A percentile compares a stretch with the other conserved stretches of the same genome.
These are phyloP conservation scores for Amphilophus citrinellus DNA, from an alignment of 2,113 vertebrate species.

Conservation along the genomic window DNA sequence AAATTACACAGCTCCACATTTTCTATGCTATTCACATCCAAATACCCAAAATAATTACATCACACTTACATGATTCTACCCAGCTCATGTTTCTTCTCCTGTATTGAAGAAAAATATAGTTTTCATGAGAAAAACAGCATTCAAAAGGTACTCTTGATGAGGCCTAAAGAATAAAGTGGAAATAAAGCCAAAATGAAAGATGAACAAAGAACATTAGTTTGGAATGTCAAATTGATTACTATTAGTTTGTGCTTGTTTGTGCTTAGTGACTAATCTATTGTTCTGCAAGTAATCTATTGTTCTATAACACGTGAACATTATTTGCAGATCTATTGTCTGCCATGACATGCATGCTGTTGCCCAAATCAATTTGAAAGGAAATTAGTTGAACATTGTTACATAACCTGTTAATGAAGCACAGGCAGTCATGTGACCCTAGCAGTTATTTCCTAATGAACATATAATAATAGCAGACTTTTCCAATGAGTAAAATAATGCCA, in stretches of 20 bases:
- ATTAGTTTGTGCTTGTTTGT: conserved; percentile 24
- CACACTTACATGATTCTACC: conserved; percentile 76
- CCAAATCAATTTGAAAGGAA: conserved; percentile 60
- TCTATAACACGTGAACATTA: neutral
- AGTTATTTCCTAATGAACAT: conserved; percentile 12
- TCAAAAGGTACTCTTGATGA: conserved; percentile 1
- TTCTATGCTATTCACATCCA: neutral
- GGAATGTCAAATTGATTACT: conserved; percentile 9
- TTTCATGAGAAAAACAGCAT: neutral
- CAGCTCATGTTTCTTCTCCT: conserved; percentile 72
- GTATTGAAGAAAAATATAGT: conserved; percentile 24
- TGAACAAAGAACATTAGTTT: neutral
- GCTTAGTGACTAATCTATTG: conserved; percentile 45
- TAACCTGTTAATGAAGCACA: conserved; percentile 42
- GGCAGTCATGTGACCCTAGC: conserved; percentile 11
- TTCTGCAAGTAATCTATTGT: conserved; percentile 28
- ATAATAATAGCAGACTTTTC: neutral
- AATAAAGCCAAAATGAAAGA: neutral
- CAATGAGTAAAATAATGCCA: neutral
- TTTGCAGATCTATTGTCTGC: conserved; percentile 1
- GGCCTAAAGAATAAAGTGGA: neutral
- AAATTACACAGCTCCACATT: neutral
- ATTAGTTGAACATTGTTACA: conserved; percentile 59
- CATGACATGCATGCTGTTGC: conserved; percentile 13
- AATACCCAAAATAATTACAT: neutral